Base-by-base conservation (phyloP, 92 coral and sea anemone genomes). In the Anthopleura xanthogrammica region DNA sequence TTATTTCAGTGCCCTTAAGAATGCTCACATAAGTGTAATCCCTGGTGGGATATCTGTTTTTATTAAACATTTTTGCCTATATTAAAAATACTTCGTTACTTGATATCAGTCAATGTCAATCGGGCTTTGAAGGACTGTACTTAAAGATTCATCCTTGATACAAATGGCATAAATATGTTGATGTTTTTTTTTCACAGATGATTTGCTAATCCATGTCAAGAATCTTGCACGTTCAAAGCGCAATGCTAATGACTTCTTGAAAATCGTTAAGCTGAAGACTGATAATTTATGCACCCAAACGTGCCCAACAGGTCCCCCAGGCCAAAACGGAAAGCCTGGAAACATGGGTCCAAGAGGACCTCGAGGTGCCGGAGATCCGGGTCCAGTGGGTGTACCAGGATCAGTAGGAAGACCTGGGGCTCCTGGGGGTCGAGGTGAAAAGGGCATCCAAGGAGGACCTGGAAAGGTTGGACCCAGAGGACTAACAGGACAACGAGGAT, bases 391-490 rank as follows among this genome's bases (percentile, higher is more conserved):
- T 68, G 1, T 68, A 1, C 74, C 74, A 36, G 74, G 74, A 29
- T 3, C 16, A 29, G 40, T 68, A 9, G 74, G 74, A 68, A 68
- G 46, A 68, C 42, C 64, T n/a, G 80, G 80, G 1, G 42, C 39
- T 8, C 42, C 80, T 52, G 80, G 80, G 16, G 5, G 54, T 16
- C 58, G 80, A 52, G 80, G 80, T 10, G 64, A 29, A 22, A 60
- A 23, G 58, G 80, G 80, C 22, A 41, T 36, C 64, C 80, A 77
- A 77, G 80, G 80, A 77, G 19, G 54, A 24, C 80, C 68, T 8
- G 80, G 80, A 52, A 29, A 23, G 64, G 42, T 39, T n/a, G 80
- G 80, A 48, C 65, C 80, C 3, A 42, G 17, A 50, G 80, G 80
- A 12, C 16, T 17, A 11, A 52, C 3, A 52, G 80, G 80, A 77